These are phyloP conservation scores for Mus spicilegus DNA, from an alignment of 2,113 vertebrate genomes.

Conservation along the genomic window DNA sequence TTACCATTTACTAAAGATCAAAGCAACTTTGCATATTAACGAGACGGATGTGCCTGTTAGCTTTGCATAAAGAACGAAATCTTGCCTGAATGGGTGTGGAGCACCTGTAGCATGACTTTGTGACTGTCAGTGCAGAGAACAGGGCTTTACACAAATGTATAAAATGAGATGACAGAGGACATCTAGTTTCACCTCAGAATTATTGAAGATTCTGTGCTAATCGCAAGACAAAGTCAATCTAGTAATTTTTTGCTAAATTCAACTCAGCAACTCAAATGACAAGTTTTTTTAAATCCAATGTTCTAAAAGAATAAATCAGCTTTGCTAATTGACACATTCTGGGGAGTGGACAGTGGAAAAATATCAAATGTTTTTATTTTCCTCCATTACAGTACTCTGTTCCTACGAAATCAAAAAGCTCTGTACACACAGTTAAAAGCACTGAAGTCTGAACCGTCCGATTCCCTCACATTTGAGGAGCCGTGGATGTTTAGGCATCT, in stretches of 20 bases:
- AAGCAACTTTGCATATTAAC: not conserved
- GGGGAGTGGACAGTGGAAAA: not conserved
- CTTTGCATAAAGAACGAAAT: not conserved
- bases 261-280: not conserved
- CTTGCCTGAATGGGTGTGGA: not conserved
- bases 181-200: not conserved
- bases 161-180: not conserved
- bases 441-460: too few species aligned
- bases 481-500: rapidly evolving
- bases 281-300: not conserved
- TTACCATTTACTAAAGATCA: not conserved
- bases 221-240: not conserved
- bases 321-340: not conserved
- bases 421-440: not conserved
- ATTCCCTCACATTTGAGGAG: not conserved
- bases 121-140: not conserved
- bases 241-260: not conserved
- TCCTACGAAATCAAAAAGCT: not conserved
- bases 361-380: not conserved
- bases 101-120: not conserved
- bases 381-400: too few species aligned
- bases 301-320: not conserved
- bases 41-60: not conserved
- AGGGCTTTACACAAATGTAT: not conserved
- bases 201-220: not conserved